Conservation (phyloP, 2,113 vertebrate genomes). For the Syngnathus scovelli region DNA sequence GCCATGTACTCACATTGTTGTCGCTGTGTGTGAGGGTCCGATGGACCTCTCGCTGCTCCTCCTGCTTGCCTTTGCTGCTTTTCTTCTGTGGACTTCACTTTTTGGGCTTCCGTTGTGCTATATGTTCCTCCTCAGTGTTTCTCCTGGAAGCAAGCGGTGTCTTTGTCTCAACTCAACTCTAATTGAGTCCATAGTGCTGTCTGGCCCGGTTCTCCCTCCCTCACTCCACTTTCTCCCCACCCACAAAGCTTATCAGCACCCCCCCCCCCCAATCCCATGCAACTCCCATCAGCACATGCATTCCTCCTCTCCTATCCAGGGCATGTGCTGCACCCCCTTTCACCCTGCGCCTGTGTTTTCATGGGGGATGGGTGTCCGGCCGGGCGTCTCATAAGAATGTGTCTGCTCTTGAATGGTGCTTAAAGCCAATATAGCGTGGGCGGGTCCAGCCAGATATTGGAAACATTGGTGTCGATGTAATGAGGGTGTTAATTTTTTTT, state of each 20-base stretch:
- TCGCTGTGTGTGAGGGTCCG: slow-evolving; percentile 29
- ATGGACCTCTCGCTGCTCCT: slow-evolving; percentile 51
- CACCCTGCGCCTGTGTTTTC: slow-evolving; percentile 14
- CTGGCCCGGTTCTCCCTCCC: slow-evolving; percentile 28
- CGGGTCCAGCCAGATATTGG: neutral
- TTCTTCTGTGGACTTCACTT: slow-evolving; percentile 15
- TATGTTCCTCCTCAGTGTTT: neutral
- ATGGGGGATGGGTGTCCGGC: slow-evolving; percentile 51
- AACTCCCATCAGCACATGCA: slow-evolving; percentile 39
- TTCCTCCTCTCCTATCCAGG: slow-evolving; percentile 50
- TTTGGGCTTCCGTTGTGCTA: neutral
- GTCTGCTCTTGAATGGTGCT: neutral
- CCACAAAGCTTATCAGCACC: slow-evolving; percentile 51
- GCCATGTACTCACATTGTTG: slow-evolving; percentile 45
- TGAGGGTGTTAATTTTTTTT: neutral
- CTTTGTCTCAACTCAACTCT: slow-evolving; percentile 44
- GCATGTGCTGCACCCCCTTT: slow-evolving; percentile 26
- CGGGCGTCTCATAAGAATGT: slow-evolving; percentile 45
- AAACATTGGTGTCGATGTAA: neutral
- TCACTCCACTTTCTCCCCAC: slow-evolving; percentile 42
- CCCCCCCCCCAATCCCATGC: slow-evolving; percentile 26
- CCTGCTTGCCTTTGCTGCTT: slow-evolving; percentile 37
- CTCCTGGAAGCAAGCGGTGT: neutral
- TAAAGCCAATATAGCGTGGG: neutral
- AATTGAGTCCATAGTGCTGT: slow-evolving; percentile 21